Base-by-base conservation (phyloP, 1,140 invertebrate genomes). In the Drosophila sturtevanti region DNA sequence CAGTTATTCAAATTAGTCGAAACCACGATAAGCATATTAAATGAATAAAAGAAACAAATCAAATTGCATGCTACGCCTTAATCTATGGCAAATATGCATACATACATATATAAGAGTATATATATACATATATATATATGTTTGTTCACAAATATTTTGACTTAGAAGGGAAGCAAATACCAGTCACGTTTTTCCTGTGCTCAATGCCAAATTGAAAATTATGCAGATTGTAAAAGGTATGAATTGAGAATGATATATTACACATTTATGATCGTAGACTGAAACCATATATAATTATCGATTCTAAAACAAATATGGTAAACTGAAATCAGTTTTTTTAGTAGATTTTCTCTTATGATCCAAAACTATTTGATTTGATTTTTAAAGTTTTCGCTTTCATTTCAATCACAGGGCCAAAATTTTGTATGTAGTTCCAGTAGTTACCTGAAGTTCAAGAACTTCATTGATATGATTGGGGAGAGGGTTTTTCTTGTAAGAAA, bases 171-270 rank as follows among this genome's bases (percentile, higher is more conserved):
- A 67, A 61, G 21, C 37, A 68, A 77, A 73, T 65, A 69, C 79
- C 48, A 67, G 79, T 81, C 79, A 81, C 79, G 79, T 77, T 81
- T 81, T 69, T 81, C 79, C 69, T 73, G 73, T 77, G 65, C 64
- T 65, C 72, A 76, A 72, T 71, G 77, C 63, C 59, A 79, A 76
- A 79, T 63, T 65, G 62, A 16, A 73, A 63, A 72, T 66, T 77
- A 81, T 81, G 78, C 65, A 81, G 81, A 81, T 69, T 65, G 14
- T 31, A n/a, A 58, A 69, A 72, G 41, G 41, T 48, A 16, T 48
- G 21, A 48, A 48, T 21, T 10, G 21, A 21, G 16, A 10, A 10
- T 18, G n/a, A 48, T 48, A 48, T 21, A 48, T 48, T 48, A 48
- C 41, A 48, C 21, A 48, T 48, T 48, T 48, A 48, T 21, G 9